Conservation (phyloP, 2,797 vertebrate genomes). For the Falco concolor region DNA sequence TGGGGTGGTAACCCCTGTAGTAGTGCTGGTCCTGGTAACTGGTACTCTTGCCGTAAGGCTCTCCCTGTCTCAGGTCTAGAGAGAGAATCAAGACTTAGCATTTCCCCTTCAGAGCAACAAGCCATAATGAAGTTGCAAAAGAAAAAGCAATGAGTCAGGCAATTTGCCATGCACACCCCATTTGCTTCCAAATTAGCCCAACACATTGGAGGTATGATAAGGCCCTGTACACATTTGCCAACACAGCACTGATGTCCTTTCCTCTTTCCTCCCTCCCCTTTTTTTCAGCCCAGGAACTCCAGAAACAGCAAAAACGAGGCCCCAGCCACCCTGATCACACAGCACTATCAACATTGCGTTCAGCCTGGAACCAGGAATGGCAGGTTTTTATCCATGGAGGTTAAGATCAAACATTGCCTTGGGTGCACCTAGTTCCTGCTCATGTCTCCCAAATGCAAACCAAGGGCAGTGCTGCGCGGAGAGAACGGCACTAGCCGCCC, state of each 20-base stretch:
- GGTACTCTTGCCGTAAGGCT: conserved; percentile 3
- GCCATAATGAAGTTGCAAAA: background rate
- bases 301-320: background rate
- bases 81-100: background rate
- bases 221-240: background rate
- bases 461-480: background rate
- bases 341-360: background rate
- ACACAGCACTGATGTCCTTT: background rate
- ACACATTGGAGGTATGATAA: background rate
- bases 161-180: background rate
- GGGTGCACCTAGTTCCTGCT: background rate
- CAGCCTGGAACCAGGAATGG: background rate
- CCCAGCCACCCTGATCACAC: background rate
- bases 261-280: background rate
- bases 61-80: conserved; percentile 59
- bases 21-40: conserved; percentile 42
- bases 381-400: background rate
- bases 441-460: background rate
- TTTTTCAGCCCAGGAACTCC: background rate
- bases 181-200: background rate
- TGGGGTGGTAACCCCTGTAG: conserved; percentile 34
- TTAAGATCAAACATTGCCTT: background rate
- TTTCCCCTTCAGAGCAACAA: background rate
- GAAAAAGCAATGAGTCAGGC: background rate
- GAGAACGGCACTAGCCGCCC: fast-evolving